Percentiles rank a stretch among this genome's conserved stretches.
Conservation (phyloP, 2,113 vertebrate genomes). For the Prunella himalayana region DNA sequence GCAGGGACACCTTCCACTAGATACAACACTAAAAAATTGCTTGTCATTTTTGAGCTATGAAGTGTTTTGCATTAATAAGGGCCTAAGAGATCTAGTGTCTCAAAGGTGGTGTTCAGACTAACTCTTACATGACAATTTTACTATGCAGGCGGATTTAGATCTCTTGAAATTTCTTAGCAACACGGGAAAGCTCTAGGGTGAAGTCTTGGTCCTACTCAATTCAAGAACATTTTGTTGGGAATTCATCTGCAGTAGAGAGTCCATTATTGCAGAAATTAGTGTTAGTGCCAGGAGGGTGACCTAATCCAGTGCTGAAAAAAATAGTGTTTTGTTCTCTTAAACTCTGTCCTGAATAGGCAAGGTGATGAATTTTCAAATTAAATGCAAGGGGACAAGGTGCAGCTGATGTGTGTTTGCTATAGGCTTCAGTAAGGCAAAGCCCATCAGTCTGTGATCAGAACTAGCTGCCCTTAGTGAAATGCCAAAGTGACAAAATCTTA, state of each 20-base stretch:
- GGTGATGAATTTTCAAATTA: neutral
- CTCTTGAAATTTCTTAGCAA: neutral
- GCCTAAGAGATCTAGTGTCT: fast-evolving
- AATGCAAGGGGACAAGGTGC: neutral
- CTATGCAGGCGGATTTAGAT: neutral
- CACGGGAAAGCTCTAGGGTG: neutral
- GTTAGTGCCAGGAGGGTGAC: neutral
- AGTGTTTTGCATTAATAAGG: neutral
- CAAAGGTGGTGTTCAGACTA: neutral
- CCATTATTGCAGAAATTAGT: neutral
- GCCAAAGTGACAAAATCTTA: neutral
- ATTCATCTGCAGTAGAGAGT: neutral
- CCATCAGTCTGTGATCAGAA: neutral
- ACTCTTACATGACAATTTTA: neutral
- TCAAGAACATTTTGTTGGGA: neutral
- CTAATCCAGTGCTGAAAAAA: neutral
- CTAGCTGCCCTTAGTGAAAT: neutral
- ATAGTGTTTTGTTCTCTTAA: neutral
- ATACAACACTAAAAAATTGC: neutral
- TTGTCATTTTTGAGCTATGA: neutral
- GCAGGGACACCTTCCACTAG: neutral
- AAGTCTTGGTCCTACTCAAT: neutral
- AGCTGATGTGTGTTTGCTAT: neutral
- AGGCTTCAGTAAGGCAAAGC: neutral
- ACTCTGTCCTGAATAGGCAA: neutral